Evolutionary conservation across 2,797 vertebrate genomes (phyloP).

Genomic region (Bufotes viridis): DNA sequence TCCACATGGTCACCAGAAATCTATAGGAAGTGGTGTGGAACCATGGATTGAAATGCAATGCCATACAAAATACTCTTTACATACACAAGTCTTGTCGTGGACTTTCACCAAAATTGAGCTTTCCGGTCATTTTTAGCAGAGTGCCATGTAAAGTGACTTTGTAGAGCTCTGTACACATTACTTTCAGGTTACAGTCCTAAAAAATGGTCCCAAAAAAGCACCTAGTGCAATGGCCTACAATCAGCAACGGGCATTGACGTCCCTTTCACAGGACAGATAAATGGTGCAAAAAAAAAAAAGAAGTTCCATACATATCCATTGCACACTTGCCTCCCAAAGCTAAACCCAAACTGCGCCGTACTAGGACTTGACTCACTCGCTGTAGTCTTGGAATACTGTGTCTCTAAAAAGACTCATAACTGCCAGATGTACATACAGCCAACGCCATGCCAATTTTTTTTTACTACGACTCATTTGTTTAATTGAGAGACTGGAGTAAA

Average conservation of each 20-base stretch:
- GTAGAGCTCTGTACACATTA: background rate
- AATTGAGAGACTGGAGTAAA: constrained; percentile 24
- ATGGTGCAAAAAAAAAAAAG: background rate
- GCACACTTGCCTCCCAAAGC: background rate
- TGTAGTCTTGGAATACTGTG: background rate
- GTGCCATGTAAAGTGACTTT: background rate
- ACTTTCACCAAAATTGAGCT: too few relatives aligned
- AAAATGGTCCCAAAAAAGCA: background rate
- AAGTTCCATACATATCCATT: background rate
- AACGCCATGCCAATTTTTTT: background rate
- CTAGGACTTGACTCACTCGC: background rate
- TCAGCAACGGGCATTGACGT: background rate
- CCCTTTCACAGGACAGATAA: background rate
- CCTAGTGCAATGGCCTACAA: background rate
- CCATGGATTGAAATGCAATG: too few relatives aligned
- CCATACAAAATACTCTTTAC: too few relatives aligned
- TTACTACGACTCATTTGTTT: constrained; percentile 1
- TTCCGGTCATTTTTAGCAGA: background rate
- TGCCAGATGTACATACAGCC: background rate
- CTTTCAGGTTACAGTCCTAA: background rate
- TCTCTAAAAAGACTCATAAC: background rate
- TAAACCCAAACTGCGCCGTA: background rate
- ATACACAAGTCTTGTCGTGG: too few relatives aligned
- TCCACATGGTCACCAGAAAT: too few relatives aligned
- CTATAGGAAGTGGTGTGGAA: too few relatives aligned